A percentile compares a stretch with the other conserved stretches of the same genome.
phyloP scores from a whole-genome alignment of 1,140 invertebrate genomes.

The Drosophila fuyamai region DNA sequence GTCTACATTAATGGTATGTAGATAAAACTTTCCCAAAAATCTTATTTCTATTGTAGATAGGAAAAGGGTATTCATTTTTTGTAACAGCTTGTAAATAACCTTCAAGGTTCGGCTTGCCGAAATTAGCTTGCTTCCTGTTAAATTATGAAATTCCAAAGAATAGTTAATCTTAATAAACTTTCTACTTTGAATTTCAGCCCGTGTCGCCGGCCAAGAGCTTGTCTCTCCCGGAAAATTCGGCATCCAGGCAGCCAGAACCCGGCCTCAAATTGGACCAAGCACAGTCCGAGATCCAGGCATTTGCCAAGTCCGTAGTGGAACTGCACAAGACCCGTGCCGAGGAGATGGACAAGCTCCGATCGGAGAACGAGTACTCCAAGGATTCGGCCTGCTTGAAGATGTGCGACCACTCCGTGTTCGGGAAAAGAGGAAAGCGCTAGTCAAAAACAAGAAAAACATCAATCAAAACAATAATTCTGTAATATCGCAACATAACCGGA shows the following conservation, averaged over 20 bases:
- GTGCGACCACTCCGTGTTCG: not conserved
- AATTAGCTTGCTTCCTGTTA: too few species aligned
- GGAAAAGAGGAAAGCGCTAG: not conserved
- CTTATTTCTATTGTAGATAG: too few species aligned
- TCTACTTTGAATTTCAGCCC: not conserved
- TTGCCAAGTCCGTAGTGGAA: not conserved
- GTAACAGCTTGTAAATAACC: too few species aligned
- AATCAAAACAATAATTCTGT: not conserved
- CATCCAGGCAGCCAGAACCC: too few species aligned
- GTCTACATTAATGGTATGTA: too few species aligned
- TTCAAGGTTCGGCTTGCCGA: too few species aligned
- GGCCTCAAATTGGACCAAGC: not conserved
- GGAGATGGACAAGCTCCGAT: not conserved
- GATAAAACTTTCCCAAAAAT: too few species aligned
- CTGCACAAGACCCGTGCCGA: not conserved
- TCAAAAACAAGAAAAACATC: not conserved
- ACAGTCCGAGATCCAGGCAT: not conserved
- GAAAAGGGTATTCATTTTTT: too few species aligned
- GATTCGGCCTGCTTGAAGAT: conserved; percentile 3
- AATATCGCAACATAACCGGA: too few species aligned
- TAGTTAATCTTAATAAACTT: too few species aligned
- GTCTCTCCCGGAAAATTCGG: not conserved
- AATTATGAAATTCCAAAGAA: too few species aligned
- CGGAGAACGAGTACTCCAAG: not conserved
- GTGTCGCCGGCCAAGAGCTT: not conserved